phyloP scores from a whole-genome alignment of 2,113 vertebrate species.

The Pseudorasbora parva region DNA sequence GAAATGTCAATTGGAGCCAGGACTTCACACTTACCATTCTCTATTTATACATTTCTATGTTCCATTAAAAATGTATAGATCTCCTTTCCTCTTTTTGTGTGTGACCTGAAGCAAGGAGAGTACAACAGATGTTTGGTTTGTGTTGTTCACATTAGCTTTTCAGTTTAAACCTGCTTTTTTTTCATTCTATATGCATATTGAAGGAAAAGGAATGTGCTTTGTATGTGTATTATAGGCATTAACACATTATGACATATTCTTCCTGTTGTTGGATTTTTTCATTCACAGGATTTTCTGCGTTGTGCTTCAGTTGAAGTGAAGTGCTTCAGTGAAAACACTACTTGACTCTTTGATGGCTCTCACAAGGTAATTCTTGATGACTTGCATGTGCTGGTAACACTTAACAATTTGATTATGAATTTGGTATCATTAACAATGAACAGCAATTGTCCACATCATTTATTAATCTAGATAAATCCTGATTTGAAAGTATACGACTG shows the following conservation, averaged over 20 bases:
- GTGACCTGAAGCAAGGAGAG: slow-evolving; percentile 18
- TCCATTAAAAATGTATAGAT: slow-evolving; percentile 67
- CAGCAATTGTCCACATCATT: not conserved
- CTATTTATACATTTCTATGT: slow-evolving; percentile 60
- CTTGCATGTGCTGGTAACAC: not conserved
- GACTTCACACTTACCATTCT: slow-evolving; percentile 66
- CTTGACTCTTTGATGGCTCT: not conserved
- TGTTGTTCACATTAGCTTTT: slow-evolving; percentile 18
- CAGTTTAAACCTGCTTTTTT: not conserved
- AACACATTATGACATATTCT: not conserved
- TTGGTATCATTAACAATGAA: not conserved
- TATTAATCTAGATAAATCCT: not conserved
- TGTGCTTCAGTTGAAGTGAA: not conserved
- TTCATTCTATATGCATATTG: not conserved
- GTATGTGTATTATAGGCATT: not conserved
- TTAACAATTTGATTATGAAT: not conserved
- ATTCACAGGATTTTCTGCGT: not conserved
- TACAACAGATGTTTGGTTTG: slow-evolving; percentile 22
- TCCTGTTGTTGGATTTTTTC: not conserved
- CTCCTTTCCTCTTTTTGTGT: slow-evolving; percentile 70
- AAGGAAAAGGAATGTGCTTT: not conserved
- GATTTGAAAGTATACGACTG: not conserved
- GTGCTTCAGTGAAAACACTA: not conserved
- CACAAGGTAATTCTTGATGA: not conserved
- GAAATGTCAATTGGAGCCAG: slow-evolving; percentile 98